Base-by-base conservation (phyloP, 2,888 invertebrate species). In the Drosophila paracracens region DNA sequence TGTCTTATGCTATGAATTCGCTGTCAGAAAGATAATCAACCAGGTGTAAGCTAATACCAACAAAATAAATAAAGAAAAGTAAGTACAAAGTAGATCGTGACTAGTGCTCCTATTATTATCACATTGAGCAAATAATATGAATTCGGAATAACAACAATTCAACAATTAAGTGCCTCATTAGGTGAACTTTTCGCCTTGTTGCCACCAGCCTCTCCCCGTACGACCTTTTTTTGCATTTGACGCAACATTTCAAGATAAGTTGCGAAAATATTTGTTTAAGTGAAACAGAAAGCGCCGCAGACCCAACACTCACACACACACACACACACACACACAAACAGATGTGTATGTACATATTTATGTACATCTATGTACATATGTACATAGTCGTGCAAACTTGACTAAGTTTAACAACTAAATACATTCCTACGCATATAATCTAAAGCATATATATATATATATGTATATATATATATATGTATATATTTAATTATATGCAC, bases 241-340 rank as follows among this genome's bases (percentile, higher is more conserved):
- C 87, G 88, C 84, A 89, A 78, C 54, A 80, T 88, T 83, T 73
- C 63, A 62, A 57, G 85, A 85, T 85, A 85, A 89, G 75, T 85
- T 88, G 87, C 64, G 64, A 73, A 88, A 89, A 85, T 85, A 85
- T 85, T 89, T 89, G 62, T 60, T 82, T 85, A 82, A 82, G 72
- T 76, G 85, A 89, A 88, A 89, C 88, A 74, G 88, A 88, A 85
- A 87, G 89, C 81, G 70, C 43, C 86, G 80, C 71, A 65, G 40
- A 38, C 27, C 36, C 53, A 60, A 54, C 35, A 25, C 18, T 5
- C 36, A 53, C 33, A 60, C 64, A 48, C 16, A 2, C 5, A 38
- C n/a, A 25, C 25, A 54, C 8, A 31, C 4, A 7, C 18, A 31
- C 31, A 25, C 25, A 25, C 25, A 33, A 33, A 4, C 33, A 33